Base-by-base conservation (phyloP, 2,113 vertebrate genomes). In the Tauraco erythrolophus region DNA sequence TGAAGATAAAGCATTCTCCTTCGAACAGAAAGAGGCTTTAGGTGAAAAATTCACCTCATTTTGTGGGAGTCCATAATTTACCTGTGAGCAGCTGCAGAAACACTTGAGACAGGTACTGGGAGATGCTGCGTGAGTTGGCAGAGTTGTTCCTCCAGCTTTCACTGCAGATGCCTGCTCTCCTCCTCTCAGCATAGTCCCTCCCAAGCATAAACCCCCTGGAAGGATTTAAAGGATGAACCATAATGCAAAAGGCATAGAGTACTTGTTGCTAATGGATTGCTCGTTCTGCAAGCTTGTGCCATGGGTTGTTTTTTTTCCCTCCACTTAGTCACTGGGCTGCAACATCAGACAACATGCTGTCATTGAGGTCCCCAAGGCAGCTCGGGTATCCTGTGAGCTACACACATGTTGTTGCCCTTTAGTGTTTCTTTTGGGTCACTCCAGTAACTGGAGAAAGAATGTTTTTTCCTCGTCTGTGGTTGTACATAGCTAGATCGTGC, bases 91-190 rank as follows among this genome's bases (percentile, higher is more conserved):
- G 69, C 51, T 89, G 51, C 51, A 83, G 88, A 83, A 88, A 19
- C 24, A 31, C 39, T 76, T 69, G 35, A 85, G 30, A 62, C n/a
- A 43, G 37, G 22, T 57, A 57, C 50, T 43, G 46, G 69, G 31
- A 46, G 19, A 61, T 0, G 10, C 21, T 76, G 21, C n/a, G 22
- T 27, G 16, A 45, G 11, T 45, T 76, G 62, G 18, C 33, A 69
- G 60, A 91, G 23, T 7, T 57, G 4, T 61, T 90, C 85, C 53
- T 92, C 27, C 53, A 45, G 5, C 48, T 88, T 75, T 64, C 65
- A 56, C n/a, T 0, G 1, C 51, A 43, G 71, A 33, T 0, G 1
- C 5, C 70, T 19, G 1, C 23, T 54, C 22, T 43, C 33, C 35
- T 84, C 14, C 23, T 84, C 21, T 33, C 56, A 58, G 48, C 43